phyloP scores from a whole-genome alignment of 2,888 invertebrate genomes.

The Nomada goodeniana region DNA sequence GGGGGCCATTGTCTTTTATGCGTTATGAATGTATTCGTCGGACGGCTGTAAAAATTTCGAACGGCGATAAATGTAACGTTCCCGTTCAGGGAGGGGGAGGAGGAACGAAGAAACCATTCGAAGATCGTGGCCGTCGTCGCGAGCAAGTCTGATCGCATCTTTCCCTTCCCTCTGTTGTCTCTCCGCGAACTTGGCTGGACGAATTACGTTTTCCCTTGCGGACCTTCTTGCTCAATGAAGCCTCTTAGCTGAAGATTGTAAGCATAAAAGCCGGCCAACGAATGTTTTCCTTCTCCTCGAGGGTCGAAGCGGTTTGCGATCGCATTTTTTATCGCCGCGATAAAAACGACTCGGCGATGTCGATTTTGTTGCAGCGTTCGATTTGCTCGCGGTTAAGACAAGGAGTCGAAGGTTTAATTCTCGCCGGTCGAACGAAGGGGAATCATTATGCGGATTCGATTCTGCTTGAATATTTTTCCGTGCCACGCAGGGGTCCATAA shows the following conservation, averaged over 20 bases:
- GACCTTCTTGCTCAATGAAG: neutral
- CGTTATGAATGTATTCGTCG: conserved; percentile 60
- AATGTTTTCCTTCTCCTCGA: neutral
- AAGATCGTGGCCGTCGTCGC: conserved; percentile 6
- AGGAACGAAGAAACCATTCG: conserved; percentile 40
- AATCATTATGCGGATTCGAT: too few relatives aligned
- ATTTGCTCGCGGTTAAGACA: too few relatives aligned
- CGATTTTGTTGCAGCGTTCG: too few relatives aligned
- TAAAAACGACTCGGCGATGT: too few relatives aligned
- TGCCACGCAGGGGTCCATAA: too few relatives aligned
- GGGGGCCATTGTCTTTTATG: conserved; percentile 63
- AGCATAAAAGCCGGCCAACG: neutral
- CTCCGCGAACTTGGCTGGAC: neutral
- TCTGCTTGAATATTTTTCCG: too few relatives aligned
- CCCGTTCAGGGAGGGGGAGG: neutral
- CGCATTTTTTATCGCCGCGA: too few relatives aligned
- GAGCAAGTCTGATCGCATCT: neutral
- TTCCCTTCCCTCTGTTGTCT: neutral
- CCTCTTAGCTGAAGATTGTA: neutral
- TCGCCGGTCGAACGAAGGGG: too few relatives aligned
- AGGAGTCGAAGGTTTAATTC: too few relatives aligned
- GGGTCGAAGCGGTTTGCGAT: too few relatives aligned
- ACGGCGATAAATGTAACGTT: conserved; percentile 45
- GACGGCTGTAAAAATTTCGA: conserved; percentile 53
- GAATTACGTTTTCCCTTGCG: conserved; percentile 4